A percentile compares a stretch with the other conserved stretches of the same genome.
phyloP scores from a whole-genome alignment of 1,140 invertebrate species.

The Grapholita molesta region DNA sequence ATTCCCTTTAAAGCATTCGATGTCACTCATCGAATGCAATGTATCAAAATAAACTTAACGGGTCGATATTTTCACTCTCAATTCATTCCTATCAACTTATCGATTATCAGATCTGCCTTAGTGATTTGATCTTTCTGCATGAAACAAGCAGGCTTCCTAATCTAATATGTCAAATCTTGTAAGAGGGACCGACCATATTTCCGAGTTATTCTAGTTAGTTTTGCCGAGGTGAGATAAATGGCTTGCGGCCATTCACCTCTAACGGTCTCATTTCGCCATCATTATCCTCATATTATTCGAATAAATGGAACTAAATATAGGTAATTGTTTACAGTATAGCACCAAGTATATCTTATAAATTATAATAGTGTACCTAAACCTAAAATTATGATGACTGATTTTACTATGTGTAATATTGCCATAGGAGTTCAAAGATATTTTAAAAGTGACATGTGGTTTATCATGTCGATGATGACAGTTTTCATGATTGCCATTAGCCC shows the following conservation, averaged over 20 bases:
- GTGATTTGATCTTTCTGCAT: no score
- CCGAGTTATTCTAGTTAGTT: not conserved
- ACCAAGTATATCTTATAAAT: not conserved
- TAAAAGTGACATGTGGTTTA: no score
- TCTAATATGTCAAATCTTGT: no score
- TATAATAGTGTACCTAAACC: not conserved
- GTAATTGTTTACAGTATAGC: not conserved
- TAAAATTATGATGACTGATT: not conserved
- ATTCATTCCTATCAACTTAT: not conserved
- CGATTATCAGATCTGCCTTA: not conserved
- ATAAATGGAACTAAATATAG: not conserved
- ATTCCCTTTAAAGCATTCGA: no score
- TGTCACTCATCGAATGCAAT: not conserved
- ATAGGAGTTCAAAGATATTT: no score
- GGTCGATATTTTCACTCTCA: not conserved
- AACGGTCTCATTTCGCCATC: not conserved
- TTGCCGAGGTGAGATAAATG: constrained; percentile 8
- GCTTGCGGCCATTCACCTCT: constrained; percentile 8
- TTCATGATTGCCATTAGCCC: no score
- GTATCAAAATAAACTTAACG: not conserved
- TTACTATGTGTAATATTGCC: no score
- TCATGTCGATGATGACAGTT: no score
- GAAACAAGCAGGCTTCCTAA: no score
- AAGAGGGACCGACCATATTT: not conserved
- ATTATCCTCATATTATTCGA: not conserved